Percentiles rank a stretch among this genome's conserved stretches.
These are phyloP conservation scores for Polymixis flavicincta DNA, from an alignment of 2,888 invertebrate species.

Conservation along the genomic window DNA sequence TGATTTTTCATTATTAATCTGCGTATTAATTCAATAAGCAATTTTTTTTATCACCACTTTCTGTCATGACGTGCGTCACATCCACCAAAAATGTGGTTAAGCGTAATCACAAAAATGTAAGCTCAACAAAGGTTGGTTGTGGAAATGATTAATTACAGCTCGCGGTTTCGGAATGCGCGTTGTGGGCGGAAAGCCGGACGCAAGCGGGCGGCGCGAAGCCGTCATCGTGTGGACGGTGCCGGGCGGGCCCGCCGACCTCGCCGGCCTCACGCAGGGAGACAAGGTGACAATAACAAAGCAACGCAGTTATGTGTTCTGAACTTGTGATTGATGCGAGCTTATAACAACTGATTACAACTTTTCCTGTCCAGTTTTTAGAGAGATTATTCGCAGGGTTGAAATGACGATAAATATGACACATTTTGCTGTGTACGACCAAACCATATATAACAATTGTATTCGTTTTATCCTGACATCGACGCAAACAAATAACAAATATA, in stretches of 20 bases:
- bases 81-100: slow-evolving; percentile 43
- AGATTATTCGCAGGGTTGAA: not conserved
- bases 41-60: slow-evolving; percentile 31
- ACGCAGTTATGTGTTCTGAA: slow-evolving; percentile 10
- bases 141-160: slow-evolving; percentile 88
- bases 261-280: slow-evolving; percentile 96
- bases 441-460: not conserved
- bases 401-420: not conserved
- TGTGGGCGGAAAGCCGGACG: slow-evolving; percentile 97
- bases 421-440: slow-evolving; percentile 1
- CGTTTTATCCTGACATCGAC: not conserved
- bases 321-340: slow-evolving; percentile 4
- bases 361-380: not conserved
- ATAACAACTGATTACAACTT: not conserved
- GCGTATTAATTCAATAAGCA: slow-evolving; percentile 20
- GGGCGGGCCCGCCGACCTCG: slow-evolving; percentile 97
- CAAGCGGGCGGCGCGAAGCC: slow-evolving; percentile 96
- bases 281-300: slow-evolving; percentile 91
- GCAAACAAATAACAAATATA: not conserved
- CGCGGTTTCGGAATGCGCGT: slow-evolving; percentile 98
- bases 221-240: slow-evolving; percentile 98
- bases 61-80: slow-evolving; percentile 14
- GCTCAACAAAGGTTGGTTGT: slow-evolving; percentile 55
- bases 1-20: slow-evolving; percentile 4
- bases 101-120: slow-evolving; percentile 44